These are phyloP conservation scores for Ctenopoma multispine DNA, from an alignment of 2,797 vertebrate species.

Conservation along the genomic window DNA sequence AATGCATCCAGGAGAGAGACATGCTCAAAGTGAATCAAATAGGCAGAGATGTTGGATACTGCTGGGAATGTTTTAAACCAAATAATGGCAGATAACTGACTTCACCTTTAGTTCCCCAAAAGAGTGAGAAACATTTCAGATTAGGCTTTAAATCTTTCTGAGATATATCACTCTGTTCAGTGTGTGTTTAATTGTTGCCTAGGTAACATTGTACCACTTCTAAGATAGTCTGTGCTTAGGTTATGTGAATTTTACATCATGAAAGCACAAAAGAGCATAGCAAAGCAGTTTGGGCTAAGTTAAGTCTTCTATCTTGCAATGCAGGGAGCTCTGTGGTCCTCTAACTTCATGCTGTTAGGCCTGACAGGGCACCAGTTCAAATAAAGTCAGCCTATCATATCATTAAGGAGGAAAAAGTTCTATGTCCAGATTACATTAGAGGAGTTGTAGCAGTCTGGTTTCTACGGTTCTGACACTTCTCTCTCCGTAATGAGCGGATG, in stretches of 20 bases:
- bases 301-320: constrained; percentile 39
- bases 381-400: constrained; percentile 83
- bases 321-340: constrained; percentile 49
- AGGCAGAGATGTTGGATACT: constrained; percentile 82
- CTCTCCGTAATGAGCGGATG: constrained; percentile 85
- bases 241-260: constrained; percentile 47
- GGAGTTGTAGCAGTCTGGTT: constrained; percentile 78
- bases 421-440: constrained; percentile 87
- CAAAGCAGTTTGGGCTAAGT: constrained; percentile 47
- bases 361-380: constrained; percentile 79
- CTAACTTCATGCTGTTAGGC: constrained; percentile 75
- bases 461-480: constrained; percentile 83
- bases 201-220: constrained; percentile 43
- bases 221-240: constrained; percentile 23
- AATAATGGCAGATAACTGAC: constrained; percentile 82
- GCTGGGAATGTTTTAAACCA: constrained; percentile 84
- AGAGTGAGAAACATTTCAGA: constrained; percentile 73
- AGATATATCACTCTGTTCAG: constrained; percentile 52
- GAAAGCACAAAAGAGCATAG: constrained; percentile 56
- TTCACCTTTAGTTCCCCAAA: constrained; percentile 78
- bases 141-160: constrained; percentile 67
- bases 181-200: constrained; percentile 74
- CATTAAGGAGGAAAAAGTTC: constrained; percentile 85
- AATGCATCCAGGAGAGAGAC: constrained; percentile 83
- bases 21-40: constrained; percentile 84